These are phyloP conservation scores for Xiphophorus couchianus DNA, from an alignment of 2,113 vertebrate genomes.

Conservation along the genomic window DNA sequence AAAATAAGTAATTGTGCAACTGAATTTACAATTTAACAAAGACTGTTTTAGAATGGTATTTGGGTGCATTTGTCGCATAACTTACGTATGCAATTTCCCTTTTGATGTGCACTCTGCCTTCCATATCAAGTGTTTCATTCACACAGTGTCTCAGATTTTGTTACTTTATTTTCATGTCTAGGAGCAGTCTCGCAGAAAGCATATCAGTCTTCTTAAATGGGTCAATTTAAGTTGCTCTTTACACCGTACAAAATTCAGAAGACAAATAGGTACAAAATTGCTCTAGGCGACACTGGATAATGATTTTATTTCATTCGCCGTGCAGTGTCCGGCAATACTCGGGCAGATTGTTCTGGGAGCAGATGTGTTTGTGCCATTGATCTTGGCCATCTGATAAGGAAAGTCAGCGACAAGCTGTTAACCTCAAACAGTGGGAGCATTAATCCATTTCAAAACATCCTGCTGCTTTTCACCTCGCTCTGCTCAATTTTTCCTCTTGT, in stretches of 20 bases:
- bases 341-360: slow-evolving; percentile 47
- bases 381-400: slow-evolving; percentile 76
- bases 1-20: not conserved
- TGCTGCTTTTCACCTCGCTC: slow-evolving; percentile 49
- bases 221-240: slow-evolving; percentile 47
- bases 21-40: not conserved
- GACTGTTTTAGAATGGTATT: not conserved
- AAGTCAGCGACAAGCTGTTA: slow-evolving; percentile 78
- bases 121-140: not conserved
- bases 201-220: slow-evolving; percentile 33
- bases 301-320: slow-evolving; percentile 64
- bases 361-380: slow-evolving; percentile 76
- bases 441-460: slow-evolving; percentile 72
- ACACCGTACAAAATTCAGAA: slow-evolving; percentile 23
- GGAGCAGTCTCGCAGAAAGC: slow-evolving; percentile 6
- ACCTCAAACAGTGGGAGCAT: slow-evolving; percentile 71
- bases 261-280: slow-evolving; percentile 48
- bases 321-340: slow-evolving; percentile 44
- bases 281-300: slow-evolving; percentile 38
- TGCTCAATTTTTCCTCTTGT: slow-evolving; percentile 42
- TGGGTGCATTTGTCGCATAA: not conserved
- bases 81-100: not conserved
- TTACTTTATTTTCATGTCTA: slow-evolving; percentile 7
- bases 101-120: not conserved
- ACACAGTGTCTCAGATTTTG: not conserved